Evolutionary conservation across 2,888 invertebrate species (phyloP).

Genomic region (Phania funesta): DNA sequence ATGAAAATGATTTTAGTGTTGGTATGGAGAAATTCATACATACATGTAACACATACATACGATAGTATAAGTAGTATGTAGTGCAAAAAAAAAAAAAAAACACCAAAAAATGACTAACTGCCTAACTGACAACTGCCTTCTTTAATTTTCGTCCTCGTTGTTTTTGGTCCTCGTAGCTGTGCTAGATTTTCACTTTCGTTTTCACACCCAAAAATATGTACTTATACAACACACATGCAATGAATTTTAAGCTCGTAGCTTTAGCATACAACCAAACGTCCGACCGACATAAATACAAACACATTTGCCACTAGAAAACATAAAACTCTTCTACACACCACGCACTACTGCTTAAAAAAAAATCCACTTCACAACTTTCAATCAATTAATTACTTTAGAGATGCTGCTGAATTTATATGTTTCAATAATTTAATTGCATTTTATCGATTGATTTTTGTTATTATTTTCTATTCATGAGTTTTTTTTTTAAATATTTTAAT

Average conservation of each 20-base stretch:
- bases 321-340: slow-evolving; percentile 27
- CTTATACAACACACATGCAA: slow-evolving; percentile 62
- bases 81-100: not conserved
- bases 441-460: slow-evolving; percentile 41
- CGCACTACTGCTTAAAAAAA: slow-evolving; percentile 22
- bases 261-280: slow-evolving; percentile 32
- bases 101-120: slow-evolving; percentile 6
- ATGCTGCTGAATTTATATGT: not conserved
- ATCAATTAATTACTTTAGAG: not conserved
- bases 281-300: slow-evolving; percentile 22
- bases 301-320: slow-evolving; percentile 18
- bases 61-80: not conserved
- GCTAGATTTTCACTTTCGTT: slow-evolving; percentile 79
- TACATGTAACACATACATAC: slow-evolving; percentile 2
- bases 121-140: slow-evolving; percentile 51
- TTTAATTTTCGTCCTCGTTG: slow-evolving; percentile 64
- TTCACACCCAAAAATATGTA: slow-evolving; percentile 76
- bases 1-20: slow-evolving; percentile 8
- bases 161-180: slow-evolving; percentile 64
- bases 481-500: slow-evolving; percentile 39
- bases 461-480: slow-evolving; percentile 19
- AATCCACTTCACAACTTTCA: not conserved
- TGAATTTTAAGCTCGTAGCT: slow-evolving; percentile 38
- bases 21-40: not conserved
- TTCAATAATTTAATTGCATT: slow-evolving; percentile 23